Evolutionary conservation across 2,113 vertebrate genomes (phyloP).

Genomic region (Pampusana beccarii): DNA sequence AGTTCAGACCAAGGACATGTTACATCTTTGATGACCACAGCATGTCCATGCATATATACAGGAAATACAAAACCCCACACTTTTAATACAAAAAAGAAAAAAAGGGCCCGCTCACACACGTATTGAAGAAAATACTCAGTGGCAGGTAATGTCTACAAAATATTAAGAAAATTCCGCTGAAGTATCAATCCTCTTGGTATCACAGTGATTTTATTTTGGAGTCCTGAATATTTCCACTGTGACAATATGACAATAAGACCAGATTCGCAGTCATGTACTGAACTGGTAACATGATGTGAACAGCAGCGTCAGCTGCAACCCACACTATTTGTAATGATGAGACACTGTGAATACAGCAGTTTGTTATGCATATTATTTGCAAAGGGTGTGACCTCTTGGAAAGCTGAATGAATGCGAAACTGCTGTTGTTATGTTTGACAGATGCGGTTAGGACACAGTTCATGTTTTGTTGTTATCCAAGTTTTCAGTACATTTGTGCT

Average conservation of each 20-base stretch:
- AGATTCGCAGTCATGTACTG: background rate
- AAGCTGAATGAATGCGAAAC: background rate
- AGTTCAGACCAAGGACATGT: background rate
- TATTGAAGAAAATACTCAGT: background rate
- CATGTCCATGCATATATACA: background rate
- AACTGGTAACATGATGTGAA: background rate
- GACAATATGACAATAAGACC: background rate
- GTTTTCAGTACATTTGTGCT: background rate
- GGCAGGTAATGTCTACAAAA: background rate
- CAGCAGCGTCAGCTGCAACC: constrained; percentile 6
- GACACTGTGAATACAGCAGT: background rate
- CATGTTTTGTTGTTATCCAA: background rate
- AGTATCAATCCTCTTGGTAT: background rate
- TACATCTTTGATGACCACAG: background rate
- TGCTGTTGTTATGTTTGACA: background rate
- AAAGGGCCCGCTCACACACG: background rate
- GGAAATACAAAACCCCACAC: accelerated
- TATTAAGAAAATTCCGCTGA: background rate
- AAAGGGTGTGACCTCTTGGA: constrained; percentile 14
- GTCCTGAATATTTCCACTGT: background rate
- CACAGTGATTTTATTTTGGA: background rate
- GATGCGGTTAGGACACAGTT: background rate
- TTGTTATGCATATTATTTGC: background rate
- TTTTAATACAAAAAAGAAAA: background rate
- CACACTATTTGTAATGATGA: background rate